phyloP scores from a whole-genome alignment of 64 coral and sea anemone species.

The Actinia equina region DNA sequence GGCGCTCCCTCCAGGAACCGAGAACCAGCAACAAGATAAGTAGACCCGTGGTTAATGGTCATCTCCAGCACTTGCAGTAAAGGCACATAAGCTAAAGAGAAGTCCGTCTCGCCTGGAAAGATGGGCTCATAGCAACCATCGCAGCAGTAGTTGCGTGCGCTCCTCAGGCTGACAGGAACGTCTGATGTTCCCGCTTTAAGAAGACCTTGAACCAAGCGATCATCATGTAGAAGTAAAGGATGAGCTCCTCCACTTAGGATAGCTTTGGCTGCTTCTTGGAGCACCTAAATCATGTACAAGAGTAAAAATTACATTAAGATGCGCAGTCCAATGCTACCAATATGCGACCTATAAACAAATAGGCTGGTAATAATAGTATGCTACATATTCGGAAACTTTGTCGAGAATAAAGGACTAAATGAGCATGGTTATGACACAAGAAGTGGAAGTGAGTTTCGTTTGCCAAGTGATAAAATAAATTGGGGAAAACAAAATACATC shows the following conservation, averaged over 20 bases:
- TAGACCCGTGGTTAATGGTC: conserved; percentile 66
- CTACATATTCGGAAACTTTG: too few relatives aligned
- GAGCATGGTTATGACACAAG: too few relatives aligned
- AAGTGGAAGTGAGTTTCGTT: too few relatives aligned
- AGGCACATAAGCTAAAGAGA: conserved; percentile 55
- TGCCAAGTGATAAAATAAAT: too few relatives aligned
- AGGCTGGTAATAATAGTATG: too few relatives aligned
- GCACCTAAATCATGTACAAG: neutral
- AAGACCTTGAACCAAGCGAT: conserved; percentile 48
- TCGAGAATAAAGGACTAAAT: too few relatives aligned
- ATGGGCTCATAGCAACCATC: conserved; percentile 80
- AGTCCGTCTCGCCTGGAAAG: conserved; percentile 51
- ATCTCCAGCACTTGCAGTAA: conserved; percentile 61
- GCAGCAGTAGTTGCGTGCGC: conserved; percentile 55
- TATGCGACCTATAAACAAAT: too few relatives aligned
- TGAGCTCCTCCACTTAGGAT: conserved; percentile 83
- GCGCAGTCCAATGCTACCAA: neutral
- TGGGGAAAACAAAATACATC: too few relatives aligned
- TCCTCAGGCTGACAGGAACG: conserved; percentile 47
- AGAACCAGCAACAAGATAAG: conserved; percentile 32
- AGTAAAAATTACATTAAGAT: neutral
- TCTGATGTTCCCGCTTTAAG: neutral
- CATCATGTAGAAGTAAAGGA: conserved; percentile 67
- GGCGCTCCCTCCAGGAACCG: conserved; percentile 52
- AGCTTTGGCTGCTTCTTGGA: conserved; percentile 55